Conservation (phyloP, 2,888 invertebrate species). For the Rhagium mordax region DNA sequence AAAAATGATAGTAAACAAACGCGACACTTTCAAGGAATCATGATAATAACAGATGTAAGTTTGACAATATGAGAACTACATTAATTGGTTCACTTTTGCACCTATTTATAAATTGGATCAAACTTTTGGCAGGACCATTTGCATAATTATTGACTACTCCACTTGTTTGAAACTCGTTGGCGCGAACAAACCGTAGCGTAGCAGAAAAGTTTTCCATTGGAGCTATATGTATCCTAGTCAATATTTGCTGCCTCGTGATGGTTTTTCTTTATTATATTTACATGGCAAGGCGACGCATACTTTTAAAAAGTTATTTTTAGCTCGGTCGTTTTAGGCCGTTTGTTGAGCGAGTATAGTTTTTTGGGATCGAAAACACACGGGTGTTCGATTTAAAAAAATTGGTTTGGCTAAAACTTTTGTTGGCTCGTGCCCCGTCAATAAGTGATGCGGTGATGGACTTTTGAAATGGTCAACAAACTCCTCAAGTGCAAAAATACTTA, state of each 20-base stretch:
- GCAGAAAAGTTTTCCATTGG: slow-evolving; percentile 12
- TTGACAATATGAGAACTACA: too few species aligned
- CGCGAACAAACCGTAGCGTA: background rate
- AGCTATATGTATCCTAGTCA: slow-evolving; percentile 4
- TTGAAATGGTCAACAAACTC: slow-evolving; percentile 23
- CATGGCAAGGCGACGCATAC: background rate
- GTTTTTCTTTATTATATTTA: background rate
- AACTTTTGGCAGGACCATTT: too few species aligned
- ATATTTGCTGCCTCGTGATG: background rate
- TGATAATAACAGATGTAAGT: too few species aligned
- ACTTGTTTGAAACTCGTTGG: too few species aligned
- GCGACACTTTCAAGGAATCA: too few species aligned
- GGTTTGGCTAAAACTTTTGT: background rate
- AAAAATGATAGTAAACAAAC: too few species aligned
- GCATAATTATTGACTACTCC: too few species aligned
- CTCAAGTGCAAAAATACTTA: slow-evolving; percentile 9
- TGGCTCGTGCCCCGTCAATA: background rate
- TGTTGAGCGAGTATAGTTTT: background rate
- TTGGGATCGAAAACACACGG: background rate
- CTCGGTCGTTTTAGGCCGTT: background rate
- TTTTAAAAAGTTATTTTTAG: background rate
- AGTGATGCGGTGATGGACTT: background rate
- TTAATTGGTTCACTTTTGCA: too few species aligned
- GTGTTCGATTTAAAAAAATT: background rate
- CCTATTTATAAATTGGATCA: too few species aligned